Percentiles rank a stretch among this genome's conserved stretches.
These are phyloP conservation scores for Eledona agricola DNA, from an alignment of 2,888 invertebrate genomes.

Conservation along the genomic window DNA sequence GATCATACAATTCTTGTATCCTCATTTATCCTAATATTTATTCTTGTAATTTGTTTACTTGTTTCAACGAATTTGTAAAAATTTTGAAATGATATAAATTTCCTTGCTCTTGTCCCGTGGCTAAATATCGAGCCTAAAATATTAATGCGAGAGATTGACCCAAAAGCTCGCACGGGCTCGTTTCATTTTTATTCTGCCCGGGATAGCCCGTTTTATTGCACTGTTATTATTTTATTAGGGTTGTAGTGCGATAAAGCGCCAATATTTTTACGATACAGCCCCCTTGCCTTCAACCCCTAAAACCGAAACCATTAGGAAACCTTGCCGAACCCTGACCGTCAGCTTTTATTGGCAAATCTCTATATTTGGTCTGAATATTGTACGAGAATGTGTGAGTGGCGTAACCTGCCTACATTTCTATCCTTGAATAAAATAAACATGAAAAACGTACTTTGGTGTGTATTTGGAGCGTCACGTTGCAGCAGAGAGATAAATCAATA, in stretches of 20 bases:
- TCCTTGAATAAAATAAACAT: slow-evolving; percentile 13
- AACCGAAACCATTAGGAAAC: slow-evolving; percentile 13
- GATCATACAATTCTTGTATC: too few species aligned
- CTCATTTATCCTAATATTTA: too few species aligned
- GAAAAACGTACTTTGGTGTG: slow-evolving; percentile 4
- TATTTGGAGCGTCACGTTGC: slow-evolving; percentile 11
- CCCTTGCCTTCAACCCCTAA: slow-evolving; percentile 22
- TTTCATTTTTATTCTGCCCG: neutral
- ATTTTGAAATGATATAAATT: too few species aligned
- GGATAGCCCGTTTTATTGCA: neutral
- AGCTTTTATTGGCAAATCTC: slow-evolving; percentile 29
- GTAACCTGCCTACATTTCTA: slow-evolving; percentile 24
- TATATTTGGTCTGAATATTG: slow-evolving; percentile 15
- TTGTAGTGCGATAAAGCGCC: slow-evolving; percentile 14
- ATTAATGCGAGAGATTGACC: too few species aligned
- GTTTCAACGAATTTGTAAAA: too few species aligned
- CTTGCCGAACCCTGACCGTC: slow-evolving; percentile 17
- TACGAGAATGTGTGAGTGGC: slow-evolving; percentile 16
- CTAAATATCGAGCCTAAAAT: too few species aligned
- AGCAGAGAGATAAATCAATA: slow-evolving; percentile 19
- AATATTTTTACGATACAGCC: slow-evolving; percentile 13
- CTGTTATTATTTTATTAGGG: slow-evolving; percentile 10
- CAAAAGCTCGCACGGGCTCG: too few species aligned
- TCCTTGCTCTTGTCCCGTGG: too few species aligned
- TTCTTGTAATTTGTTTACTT: too few species aligned